phyloP scores from a whole-genome alignment of 1,140 invertebrate species.

The Phymastichus coffea region DNA sequence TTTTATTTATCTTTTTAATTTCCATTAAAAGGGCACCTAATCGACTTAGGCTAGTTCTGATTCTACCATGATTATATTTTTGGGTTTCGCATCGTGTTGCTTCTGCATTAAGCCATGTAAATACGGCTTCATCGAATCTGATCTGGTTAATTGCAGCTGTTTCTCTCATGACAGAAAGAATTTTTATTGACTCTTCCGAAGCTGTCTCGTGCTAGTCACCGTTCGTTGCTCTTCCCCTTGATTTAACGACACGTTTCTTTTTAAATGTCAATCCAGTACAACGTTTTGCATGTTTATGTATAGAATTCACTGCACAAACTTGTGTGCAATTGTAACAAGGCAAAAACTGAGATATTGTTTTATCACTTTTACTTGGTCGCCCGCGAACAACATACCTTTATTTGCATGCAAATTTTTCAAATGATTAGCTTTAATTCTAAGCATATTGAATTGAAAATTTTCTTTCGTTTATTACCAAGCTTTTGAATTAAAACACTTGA shows the following conservation, averaged over 20 bases:
- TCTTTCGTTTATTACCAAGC: too few species aligned
- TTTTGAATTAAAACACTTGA: too few species aligned
- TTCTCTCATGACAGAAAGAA: slow-evolving; percentile 1
- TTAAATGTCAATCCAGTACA: not conserved
- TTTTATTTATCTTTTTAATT: not conserved
- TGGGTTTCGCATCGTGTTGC: not conserved
- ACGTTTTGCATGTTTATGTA: not conserved
- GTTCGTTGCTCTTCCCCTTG: too few species aligned
- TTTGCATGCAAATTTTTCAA: not conserved
- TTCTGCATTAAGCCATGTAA: not conserved
- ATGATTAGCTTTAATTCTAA: not conserved
- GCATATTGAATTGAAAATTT: not conserved
- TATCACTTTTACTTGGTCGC: not conserved
- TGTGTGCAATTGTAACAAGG: not conserved
- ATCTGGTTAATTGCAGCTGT: not conserved
- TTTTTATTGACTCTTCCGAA: not conserved
- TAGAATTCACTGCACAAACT: not conserved
- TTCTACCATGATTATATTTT: not conserved
- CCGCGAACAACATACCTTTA: not conserved
- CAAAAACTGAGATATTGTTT: not conserved
- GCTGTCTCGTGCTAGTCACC: not conserved
- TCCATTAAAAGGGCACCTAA: not conserved
- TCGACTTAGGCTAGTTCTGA: not conserved
- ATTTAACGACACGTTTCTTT: not conserved
- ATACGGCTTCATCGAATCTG: not conserved